Conservation (phyloP, 1,140 invertebrate species). For the Teleopsis dalmanni region DNA sequence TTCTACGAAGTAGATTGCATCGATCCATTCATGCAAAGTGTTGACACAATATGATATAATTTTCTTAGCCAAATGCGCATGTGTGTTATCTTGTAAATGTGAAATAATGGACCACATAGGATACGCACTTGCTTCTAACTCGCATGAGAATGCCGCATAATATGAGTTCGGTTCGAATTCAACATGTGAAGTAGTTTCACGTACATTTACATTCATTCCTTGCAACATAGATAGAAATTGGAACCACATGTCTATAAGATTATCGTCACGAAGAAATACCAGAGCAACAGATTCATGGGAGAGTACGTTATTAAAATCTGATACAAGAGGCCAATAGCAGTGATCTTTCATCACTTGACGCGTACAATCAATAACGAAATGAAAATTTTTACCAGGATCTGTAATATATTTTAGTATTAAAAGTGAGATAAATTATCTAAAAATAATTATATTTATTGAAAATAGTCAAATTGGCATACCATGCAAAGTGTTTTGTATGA, state of each 20-base stretch:
- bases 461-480: constrained; percentile 49
- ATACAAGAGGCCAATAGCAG: constrained; percentile 96
- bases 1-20: constrained; percentile 66
- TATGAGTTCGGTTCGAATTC: constrained; percentile 96
- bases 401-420: no score
- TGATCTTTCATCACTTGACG: constrained; percentile 92
- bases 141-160: constrained; percentile 93
- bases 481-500: constrained; percentile 79
- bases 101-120: constrained; percentile 94
- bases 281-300: constrained; percentile 84
- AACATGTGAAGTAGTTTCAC: constrained; percentile 83
- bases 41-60: constrained; percentile 66
- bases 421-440: constrained; percentile 22
- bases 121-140: constrained; percentile 91
- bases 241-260: constrained; percentile 89
- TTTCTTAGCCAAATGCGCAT: constrained; percentile 63
- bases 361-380: constrained; percentile 89
- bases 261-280: constrained; percentile 79
- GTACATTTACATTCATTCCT: constrained; percentile 95
- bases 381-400: constrained; percentile 74
- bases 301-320: constrained; percentile 94
- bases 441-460: not conserved
- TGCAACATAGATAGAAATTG: constrained; percentile 89
- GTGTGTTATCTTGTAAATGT: constrained; percentile 69
- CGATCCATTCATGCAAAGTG: constrained; percentile 78